Evolutionary conservation across 23 tunicate genomes (phyloP).

Genomic region (Corella eumyota): DNA sequence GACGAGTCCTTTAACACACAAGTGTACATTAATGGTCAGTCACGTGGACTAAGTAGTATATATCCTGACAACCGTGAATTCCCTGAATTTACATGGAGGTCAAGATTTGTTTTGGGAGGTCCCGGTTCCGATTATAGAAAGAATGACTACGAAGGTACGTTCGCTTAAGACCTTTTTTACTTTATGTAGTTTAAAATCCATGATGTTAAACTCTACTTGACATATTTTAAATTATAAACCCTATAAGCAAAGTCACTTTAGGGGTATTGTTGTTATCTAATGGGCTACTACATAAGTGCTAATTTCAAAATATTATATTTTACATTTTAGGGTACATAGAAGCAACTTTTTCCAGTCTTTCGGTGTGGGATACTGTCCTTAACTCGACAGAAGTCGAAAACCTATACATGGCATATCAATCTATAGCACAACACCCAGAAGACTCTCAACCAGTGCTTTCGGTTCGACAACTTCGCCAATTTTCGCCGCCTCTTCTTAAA

Average conservation of each 20-base stretch:
- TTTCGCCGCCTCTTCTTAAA: slow-evolving; percentile 5
- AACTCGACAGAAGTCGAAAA: background rate
- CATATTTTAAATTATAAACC: too few species aligned
- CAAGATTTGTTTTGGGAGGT: too few species aligned
- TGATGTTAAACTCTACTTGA: too few species aligned
- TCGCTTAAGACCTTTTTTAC: too few species aligned
- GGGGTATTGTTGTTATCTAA: too few species aligned
- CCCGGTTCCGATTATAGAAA: too few species aligned
- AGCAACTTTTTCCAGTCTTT: slow-evolving; percentile 7
- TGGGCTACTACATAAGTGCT: too few species aligned
- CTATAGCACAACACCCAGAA: background rate
- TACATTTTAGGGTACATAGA: slow-evolving; percentile 9
- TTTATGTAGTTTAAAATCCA: too few species aligned
- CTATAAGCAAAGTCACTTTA: too few species aligned
- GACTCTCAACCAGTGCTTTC: slow-evolving; percentile 1
- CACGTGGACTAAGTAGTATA: background rate
- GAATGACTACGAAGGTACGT: too few species aligned
- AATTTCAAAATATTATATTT: too few species aligned
- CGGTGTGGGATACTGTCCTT: slow-evolving; percentile 5
- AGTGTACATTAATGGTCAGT: slow-evolving; percentile 14
- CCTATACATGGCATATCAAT: slow-evolving; percentile 3
- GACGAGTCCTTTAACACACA: slow-evolving; percentile 1
- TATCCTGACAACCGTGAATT: background rate
- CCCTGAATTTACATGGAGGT: too few species aligned
- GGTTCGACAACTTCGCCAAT: slow-evolving; percentile 8